Base-by-base conservation (phyloP, 2,888 invertebrate species). In the Protophormia terraenovae region DNA sequence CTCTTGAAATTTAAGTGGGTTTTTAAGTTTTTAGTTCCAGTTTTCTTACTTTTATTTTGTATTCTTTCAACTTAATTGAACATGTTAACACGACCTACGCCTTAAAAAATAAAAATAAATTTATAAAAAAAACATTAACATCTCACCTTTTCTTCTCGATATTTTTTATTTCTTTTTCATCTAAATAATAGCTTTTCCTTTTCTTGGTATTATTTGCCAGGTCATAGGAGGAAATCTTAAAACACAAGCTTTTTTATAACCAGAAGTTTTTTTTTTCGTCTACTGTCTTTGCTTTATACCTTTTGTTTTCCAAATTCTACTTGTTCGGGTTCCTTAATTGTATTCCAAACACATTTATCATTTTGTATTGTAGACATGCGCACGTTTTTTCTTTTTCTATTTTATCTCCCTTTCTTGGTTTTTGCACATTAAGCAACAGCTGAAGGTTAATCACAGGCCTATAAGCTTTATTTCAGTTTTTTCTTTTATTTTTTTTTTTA, bases 1-100 rank as follows among this genome's bases (percentile, higher is more conserved):
- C 67, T 85, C 67, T 75, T 60, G 45, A 77, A 77, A 81, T 53
- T 81, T 62, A 85, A 75, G 85, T 82, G 81, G 82, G 81, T 27
- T 81, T 77, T 53, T 19, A 47, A 19, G 16, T 47, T 64, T 35
- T 62, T 53, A 38, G 50, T 75, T 79, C 55, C 55, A 71, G 55
- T 62, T 66, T 72, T 50, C 29, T 64, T 60, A 16, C 7, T 29
- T 24, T 1, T 29, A 58, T 16, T 67, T 77, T 27, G 29, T 24
- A 22, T 76, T 66, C 22, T 60, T 53, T 53, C 41, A 81, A 24
- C 60, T 60, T 77, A 76, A 80, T 72, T 72, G 29, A 81, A 84
- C 72, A 73, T 81, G 67, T 67, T 84, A 80, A 81, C 72, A 72
- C 76, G 66, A 78, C 77, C 69, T 84, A 81, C 84, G 81, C 77